Base-by-base conservation (phyloP, 1,140 invertebrate genomes). In the Drosophila cardini region DNA sequence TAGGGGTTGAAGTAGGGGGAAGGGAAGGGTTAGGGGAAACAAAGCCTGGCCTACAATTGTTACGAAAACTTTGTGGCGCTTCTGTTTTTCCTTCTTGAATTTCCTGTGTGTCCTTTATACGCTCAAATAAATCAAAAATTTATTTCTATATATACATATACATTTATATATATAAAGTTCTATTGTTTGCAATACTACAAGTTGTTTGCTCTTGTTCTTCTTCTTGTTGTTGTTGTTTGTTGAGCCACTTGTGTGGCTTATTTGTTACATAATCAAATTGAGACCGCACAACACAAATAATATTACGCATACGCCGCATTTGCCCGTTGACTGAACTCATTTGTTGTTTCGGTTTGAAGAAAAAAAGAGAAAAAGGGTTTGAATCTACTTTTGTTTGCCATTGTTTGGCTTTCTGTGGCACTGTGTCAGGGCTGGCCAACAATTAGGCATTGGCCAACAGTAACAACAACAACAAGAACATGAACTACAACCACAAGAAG, bases 51-150 rank as follows among this genome's bases (percentile, higher is more conserved):
- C 76, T 71, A 74, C 84, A 89, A 87, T 89, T 84, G 76, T 71
- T 48, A 15, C 53, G 32, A 53, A 65, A 85, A 83, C 80, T 83
- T 83, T 84, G 78, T 72, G 80, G 60, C 72, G 77, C 80, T 84
- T 85, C 80, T 84, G 80, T 85, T 84, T 76, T 76, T 83, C 58
- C 64, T 72, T 57, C 72, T 75, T 83, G 81, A 68, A 76, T 76
- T 76, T 68, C 72, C 65, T 61, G 52, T 65, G 69, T 42, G 65
- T 73, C 79, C 64, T 83, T 84, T 87, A 74, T 75, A 84, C 77
- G 85, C 84, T 90, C 67, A 89, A 90, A 90, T 87, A 87, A 87
- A 87, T 87, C 85, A 87, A 89, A 89, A 83, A 80, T 80, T 60
- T 86, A 26, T 26, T 26, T 26, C 21, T 26, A 26, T 26, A 26